Evolutionary conservation across 2,113 vertebrate genomes (phyloP).

Genomic region (Rhineura floridana): DNA sequence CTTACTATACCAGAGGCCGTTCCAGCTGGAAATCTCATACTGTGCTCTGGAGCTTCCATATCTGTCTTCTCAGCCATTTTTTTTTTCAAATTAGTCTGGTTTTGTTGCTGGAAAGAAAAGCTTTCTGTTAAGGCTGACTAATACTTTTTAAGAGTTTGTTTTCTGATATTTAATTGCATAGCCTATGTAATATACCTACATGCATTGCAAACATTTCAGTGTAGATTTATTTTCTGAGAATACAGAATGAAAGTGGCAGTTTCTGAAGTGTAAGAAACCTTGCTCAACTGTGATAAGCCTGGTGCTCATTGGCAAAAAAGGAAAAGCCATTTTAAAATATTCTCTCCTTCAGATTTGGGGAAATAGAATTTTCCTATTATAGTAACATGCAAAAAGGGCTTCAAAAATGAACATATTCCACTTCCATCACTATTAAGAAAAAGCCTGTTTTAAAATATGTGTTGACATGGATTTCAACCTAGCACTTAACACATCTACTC

Average conservation of each 20-base stretch:
- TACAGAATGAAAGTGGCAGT: not conserved
- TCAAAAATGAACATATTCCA: not conserved
- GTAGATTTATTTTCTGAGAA: not conserved
- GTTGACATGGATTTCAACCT: not conserved
- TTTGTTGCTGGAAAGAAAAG: not conserved
- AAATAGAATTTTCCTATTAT: not conserved
- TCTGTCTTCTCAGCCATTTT: not conserved
- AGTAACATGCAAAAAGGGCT: not conserved
- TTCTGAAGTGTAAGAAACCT: not conserved
- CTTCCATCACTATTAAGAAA: not conserved
- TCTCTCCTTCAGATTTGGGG: not conserved
- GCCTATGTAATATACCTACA: too few relatives aligned
- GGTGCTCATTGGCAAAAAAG: not conserved
- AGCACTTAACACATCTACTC: not conserved
- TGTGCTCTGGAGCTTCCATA: not conserved
- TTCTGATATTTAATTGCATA: not conserved
- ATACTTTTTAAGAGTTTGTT: not conserved
- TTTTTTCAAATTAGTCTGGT: not conserved
- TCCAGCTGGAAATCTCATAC: not conserved
- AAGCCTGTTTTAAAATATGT: not conserved
- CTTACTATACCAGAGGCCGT: not conserved
- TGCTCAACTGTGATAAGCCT: not conserved
- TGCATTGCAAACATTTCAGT: not conserved
- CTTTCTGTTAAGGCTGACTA: not conserved
- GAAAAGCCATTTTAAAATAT: conserved; percentile 7